Evolutionary conservation across 2,888 invertebrate species (phyloP).

Genomic region (Pterobdella sp.): DNA sequence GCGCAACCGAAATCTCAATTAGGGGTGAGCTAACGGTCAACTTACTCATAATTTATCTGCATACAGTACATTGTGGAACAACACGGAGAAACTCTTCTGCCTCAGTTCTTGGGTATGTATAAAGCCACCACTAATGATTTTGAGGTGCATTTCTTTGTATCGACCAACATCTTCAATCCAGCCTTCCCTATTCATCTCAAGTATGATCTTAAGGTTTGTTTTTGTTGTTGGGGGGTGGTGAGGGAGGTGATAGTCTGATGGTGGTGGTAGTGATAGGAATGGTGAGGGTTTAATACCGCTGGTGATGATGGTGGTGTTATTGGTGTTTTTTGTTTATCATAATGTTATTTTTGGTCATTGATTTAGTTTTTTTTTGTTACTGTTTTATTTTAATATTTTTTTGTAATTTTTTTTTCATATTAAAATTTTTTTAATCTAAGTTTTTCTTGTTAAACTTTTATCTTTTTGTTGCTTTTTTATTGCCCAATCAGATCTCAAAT

Average conservation of each 20-base stretch:
- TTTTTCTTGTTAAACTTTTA: too few species aligned
- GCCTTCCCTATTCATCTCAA: slow-evolving; percentile 84
- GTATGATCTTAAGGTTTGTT: slow-evolving; percentile 73
- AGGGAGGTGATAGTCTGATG: too few species aligned
- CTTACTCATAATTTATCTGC: neutral
- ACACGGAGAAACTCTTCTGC: slow-evolving; percentile 91
- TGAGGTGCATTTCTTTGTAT: slow-evolving; percentile 91
- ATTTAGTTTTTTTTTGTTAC: neutral
- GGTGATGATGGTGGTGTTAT: neutral
- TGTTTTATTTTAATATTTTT: neutral
- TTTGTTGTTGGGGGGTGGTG: too few species aligned
- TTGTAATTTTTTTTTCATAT: too few species aligned
- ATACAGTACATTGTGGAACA: slow-evolving; percentile 88
- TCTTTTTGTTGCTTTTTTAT: too few species aligned
- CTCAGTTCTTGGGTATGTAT: slow-evolving; percentile 97
- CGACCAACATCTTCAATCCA: slow-evolving; percentile 65
- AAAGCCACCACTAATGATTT: slow-evolving; percentile 87
- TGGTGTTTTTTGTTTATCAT: neutral
- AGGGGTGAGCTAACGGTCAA: too few species aligned
- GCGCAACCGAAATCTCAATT: too few species aligned
- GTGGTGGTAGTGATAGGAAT: too few species aligned
- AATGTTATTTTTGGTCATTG: neutral
- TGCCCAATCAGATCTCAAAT: too few species aligned
- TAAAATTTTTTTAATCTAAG: too few species aligned
- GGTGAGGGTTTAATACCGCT: neutral